phyloP scores from a whole-genome alignment of 2,888 invertebrate genomes.

The Calephelis perditalis region DNA sequence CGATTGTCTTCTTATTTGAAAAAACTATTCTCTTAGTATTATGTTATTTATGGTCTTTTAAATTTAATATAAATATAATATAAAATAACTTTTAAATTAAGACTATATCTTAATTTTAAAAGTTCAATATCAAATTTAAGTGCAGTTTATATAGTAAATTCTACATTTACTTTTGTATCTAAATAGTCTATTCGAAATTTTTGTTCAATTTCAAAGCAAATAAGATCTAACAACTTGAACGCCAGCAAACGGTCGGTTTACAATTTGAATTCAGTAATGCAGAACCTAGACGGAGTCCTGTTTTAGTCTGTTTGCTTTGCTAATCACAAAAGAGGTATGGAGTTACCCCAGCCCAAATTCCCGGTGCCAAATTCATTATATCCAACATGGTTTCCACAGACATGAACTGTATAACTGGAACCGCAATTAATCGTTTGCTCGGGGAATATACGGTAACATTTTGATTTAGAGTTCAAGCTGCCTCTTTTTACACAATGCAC shows the following conservation, averaged over 20 bases:
- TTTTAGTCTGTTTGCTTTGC: conserved; percentile 20
- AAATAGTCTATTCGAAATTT: too few relatives aligned
- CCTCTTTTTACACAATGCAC: conserved; percentile 26
- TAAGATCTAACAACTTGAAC: neutral
- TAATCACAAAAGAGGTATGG: conserved; percentile 30
- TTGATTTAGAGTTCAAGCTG: conserved; percentile 60
- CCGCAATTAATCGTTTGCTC: conserved; percentile 72
- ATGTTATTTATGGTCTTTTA: too few relatives aligned
- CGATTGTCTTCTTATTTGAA: too few relatives aligned
- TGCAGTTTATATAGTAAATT: too few relatives aligned
- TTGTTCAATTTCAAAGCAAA: too few relatives aligned
- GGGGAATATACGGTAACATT: conserved; percentile 62
- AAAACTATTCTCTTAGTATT: too few relatives aligned
- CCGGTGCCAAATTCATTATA: conserved; percentile 63
- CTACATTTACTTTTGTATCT: too few relatives aligned
- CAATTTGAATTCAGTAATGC: neutral
- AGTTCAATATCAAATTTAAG: too few relatives aligned
- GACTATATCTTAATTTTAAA: too few relatives aligned
- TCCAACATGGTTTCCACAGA: conserved; percentile 59
- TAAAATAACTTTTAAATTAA: too few relatives aligned
- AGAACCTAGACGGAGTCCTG: neutral
- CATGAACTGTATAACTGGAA: conserved; percentile 57
- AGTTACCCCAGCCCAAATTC: conserved; percentile 37
- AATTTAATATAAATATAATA: too few relatives aligned
- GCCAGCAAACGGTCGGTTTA: neutral